Evolutionary conservation across 2,888 invertebrate genomes (phyloP), one percentile per base, ranked within the genome.

Genomic region (Drosophila parthenogenetica): DNA sequence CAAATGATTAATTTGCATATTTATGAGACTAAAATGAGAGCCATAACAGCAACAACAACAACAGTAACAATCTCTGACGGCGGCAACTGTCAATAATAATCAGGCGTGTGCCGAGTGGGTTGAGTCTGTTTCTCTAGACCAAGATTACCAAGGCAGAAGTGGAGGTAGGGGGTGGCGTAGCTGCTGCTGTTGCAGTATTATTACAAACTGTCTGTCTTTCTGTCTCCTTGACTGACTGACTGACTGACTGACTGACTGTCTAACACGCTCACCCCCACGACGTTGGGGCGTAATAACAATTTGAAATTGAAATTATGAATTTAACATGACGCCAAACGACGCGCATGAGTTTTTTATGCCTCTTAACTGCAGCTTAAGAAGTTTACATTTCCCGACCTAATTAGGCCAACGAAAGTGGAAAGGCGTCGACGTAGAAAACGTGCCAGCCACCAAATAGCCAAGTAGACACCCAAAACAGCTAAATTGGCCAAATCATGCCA

Each of bases 1-100:
- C 88, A 87, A 89, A 87, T 86, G 87, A 82, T 89, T 86, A 88
- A 85, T 89, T 87, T 89, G 75, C 83, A 79, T 89, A 79, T 66
- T 76, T 92, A 92, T 50, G 90, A 96, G 95, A 93, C 91, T 14
- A 86, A 86, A 85, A 83, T 87, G 82, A 87, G 86, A 50, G 93
- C 94, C 54, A 94, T 94, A 78, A 94, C 79, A 94, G 94, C 61
- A 78, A 51, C 50, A 63, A 32, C 51, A 53, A 61, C 64, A 73
- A 62, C 48, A 67, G 50, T 22, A 32, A 40, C 25, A 73, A 61
- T 65, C 53, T 60, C 77, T 71, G 61, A 64, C 72, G 57, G 55
- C 77, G 71, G 84, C 87, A 81, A 87, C 78, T 82, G 88, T 82
- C 82, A 82, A 87, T 82, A 85, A 85, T 77, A 79, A 87, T 82